These are phyloP conservation scores for Agrypnia vestita DNA, from an alignment of 1,140 invertebrate species.

Conservation along the genomic window DNA sequence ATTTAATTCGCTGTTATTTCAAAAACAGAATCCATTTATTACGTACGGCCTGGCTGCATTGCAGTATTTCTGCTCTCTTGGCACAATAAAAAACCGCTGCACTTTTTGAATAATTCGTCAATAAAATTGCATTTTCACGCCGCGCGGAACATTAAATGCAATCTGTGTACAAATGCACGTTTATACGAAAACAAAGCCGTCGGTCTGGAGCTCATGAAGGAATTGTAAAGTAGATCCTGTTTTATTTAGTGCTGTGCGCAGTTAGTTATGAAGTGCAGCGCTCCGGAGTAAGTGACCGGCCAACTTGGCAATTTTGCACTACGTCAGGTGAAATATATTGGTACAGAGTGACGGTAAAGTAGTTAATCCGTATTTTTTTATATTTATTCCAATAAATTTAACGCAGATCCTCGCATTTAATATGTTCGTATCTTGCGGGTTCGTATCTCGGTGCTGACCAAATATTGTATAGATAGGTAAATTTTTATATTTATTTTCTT, in stretches of 20 bases:
- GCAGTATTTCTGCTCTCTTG: no score
- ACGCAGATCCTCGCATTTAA: no score
- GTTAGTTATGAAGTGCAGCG: slow-evolving; percentile 38
- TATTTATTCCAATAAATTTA: no score
- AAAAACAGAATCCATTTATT: no score
- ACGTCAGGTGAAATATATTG: slow-evolving; percentile 54
- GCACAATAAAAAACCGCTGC: no score
- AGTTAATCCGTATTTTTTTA: not conserved
- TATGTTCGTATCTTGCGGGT: no score
- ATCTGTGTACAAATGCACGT: not conserved
- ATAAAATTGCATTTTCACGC: not conserved
- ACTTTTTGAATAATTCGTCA: no score
- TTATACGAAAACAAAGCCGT: not conserved
- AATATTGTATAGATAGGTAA: no score
- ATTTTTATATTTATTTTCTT: no score
- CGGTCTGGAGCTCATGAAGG: slow-evolving; percentile 10
- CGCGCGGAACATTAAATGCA: not conserved
- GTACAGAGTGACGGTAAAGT: not conserved
- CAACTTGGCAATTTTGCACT: slow-evolving; percentile 55
- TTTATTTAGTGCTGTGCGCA: slow-evolving; percentile 47
- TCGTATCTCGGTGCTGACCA: no score
- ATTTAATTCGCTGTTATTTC: no score
- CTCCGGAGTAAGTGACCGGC: slow-evolving; percentile 43
- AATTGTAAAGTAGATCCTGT: slow-evolving; percentile 38
- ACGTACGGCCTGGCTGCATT: no score